Conservation (phyloP, 2,797 vertebrate species). For the Orestias chungarensis region DNA sequence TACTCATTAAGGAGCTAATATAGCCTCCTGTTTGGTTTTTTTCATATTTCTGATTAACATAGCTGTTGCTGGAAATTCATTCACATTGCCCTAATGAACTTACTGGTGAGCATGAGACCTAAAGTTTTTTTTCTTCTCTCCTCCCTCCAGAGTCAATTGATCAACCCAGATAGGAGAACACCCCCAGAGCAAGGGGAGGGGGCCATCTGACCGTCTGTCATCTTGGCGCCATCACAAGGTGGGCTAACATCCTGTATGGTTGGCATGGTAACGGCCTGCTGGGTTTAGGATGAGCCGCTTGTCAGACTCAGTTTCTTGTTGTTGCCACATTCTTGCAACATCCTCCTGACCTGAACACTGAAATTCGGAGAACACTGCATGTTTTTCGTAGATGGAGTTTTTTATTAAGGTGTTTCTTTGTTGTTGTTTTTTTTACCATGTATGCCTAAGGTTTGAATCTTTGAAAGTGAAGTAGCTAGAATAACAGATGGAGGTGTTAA, state of each 20-base stretch:
- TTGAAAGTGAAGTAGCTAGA: conserved; percentile 32
- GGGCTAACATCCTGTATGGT: conserved; percentile 72
- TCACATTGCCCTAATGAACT: conserved; percentile 60
- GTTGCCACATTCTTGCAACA: conserved; percentile 79
- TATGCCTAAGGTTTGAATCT: conserved; percentile 34
- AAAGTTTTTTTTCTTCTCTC: conserved; percentile 47
- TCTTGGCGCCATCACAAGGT: conserved; percentile 73
- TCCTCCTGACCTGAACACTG: conserved; percentile 63
- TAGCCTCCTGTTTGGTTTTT: conserved; percentile 63
- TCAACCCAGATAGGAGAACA: conserved; percentile 52
- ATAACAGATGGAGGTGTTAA: background rate
- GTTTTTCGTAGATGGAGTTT: conserved; percentile 51
- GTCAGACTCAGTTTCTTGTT: conserved; percentile 72
- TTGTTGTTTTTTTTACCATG: background rate
- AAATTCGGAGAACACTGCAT: conserved; percentile 31
- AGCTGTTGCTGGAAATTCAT: conserved; percentile 57
- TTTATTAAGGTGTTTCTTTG: conserved; percentile 41
- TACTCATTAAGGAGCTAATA: conserved; percentile 66
- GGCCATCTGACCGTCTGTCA: conserved; percentile 72
- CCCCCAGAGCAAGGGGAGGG: conserved; percentile 47
- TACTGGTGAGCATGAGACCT: conserved; percentile 41
- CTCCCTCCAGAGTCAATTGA: conserved; percentile 57
- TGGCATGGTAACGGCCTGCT: conserved; percentile 78
- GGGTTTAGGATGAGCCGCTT: conserved; percentile 70
- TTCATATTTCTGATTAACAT: conserved; percentile 72